phyloP scores from a whole-genome alignment of 2,113 vertebrate genomes.

The Oncorhynchus masou region DNA sequence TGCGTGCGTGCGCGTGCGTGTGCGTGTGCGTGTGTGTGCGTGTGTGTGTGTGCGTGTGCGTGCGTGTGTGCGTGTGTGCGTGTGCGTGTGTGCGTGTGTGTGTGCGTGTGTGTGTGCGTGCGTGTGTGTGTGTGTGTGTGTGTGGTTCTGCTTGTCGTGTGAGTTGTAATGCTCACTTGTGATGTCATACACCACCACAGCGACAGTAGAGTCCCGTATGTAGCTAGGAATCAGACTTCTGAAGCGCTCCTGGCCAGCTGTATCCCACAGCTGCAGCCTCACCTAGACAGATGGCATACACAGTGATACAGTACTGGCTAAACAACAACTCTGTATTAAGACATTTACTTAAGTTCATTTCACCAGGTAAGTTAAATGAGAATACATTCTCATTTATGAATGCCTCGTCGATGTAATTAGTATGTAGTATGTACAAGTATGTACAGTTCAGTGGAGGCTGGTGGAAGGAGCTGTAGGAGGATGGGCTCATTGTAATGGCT shows the following conservation, averaged over 20 bases:
- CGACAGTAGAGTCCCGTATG: slow-evolving; percentile 72
- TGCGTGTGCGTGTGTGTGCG: slow-evolving; percentile 71
- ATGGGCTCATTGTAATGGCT: too few species aligned
- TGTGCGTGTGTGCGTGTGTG: slow-evolving; percentile 37
- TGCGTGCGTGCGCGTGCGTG: slow-evolving; percentile 38
- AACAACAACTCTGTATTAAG: neutral
- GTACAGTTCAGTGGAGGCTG: too few species aligned
- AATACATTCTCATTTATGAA: too few species aligned
- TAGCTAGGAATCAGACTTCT: slow-evolving; percentile 74
- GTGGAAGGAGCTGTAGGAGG: too few species aligned
- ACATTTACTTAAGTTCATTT: too few species aligned
- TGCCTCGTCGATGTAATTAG: too few species aligned
- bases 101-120: slow-evolving; percentile 22
- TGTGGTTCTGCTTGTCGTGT: slow-evolving; percentile 37
- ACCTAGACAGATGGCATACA: slow-evolving; percentile 50
- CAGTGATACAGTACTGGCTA: slow-evolving; percentile 7
- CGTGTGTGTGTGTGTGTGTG: slow-evolving; percentile 30
- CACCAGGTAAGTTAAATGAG: too few species aligned
- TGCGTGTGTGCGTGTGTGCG: neutral
- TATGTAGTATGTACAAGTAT: too few species aligned
- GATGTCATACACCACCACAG: slow-evolving; percentile 73
- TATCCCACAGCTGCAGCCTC: slow-evolving; percentile 72
- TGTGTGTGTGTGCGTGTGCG: slow-evolving; percentile 53
- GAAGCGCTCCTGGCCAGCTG: slow-evolving; percentile 72
- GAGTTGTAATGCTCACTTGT: slow-evolving; percentile 54